Evolutionary conservation across 1,140 invertebrate species (phyloP).

Genomic region (Archivesica marissinica): DNA sequence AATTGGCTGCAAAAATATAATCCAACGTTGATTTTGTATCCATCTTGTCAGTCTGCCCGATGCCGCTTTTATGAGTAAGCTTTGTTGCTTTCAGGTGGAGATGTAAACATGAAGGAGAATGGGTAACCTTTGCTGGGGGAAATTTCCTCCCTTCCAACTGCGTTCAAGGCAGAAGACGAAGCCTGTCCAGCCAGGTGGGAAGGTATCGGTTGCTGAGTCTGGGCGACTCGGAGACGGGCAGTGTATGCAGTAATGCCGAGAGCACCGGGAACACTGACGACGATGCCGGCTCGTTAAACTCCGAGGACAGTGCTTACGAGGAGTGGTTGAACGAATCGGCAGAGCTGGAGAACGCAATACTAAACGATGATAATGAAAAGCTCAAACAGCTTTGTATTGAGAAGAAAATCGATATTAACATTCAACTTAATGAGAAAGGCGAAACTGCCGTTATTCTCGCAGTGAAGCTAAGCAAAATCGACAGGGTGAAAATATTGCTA

Average conservation of each 20-base stretch:
- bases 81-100: too few species aligned
- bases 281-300: constrained; percentile 37
- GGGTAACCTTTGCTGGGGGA: constrained; percentile 40
- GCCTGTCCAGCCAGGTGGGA: background rate
- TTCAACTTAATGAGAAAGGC: constrained; percentile 67
- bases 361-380: constrained; percentile 45
- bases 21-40: too few species aligned
- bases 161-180: constrained; percentile 30
- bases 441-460: constrained; percentile 73
- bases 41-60: too few species aligned
- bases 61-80: too few species aligned
- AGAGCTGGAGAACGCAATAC: constrained; percentile 57
- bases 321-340: constrained; percentile 46
- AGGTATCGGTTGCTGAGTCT: constrained; percentile 35
- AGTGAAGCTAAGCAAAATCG: constrained; percentile 67
- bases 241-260: constrained; percentile 9
- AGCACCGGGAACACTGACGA: constrained; percentile 41
- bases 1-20: too few species aligned
- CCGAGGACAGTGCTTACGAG: constrained; percentile 43
- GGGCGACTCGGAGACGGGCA: constrained; percentile 49
- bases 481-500: constrained; percentile 69
- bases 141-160: constrained; percentile 34
- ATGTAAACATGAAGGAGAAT: constrained; percentile 16
- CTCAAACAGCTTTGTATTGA: constrained; percentile 49
- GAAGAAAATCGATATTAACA: constrained; percentile 65